These are phyloP conservation scores for Pseudanteris insignis DNA, from an alignment of 2,888 invertebrate genomes.

Conservation along the genomic window DNA sequence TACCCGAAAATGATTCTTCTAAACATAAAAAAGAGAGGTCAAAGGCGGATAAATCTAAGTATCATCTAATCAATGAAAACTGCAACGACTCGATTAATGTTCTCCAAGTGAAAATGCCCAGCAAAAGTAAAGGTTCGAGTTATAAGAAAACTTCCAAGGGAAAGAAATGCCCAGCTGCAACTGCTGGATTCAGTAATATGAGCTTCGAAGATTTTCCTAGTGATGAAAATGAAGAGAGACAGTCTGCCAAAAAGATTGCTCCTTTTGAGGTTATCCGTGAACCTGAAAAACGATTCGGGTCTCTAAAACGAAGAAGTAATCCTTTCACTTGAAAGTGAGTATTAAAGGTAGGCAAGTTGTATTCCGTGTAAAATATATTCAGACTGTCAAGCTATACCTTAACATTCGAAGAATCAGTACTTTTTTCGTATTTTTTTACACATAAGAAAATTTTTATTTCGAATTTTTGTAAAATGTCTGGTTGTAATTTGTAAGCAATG, in stretches of 20 bases:
- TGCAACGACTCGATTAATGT: constrained; percentile 60
- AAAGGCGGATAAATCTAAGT: constrained; percentile 67
- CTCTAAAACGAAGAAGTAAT: constrained; percentile 67
- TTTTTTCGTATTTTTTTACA: too few relatives aligned
- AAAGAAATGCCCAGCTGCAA: constrained; percentile 48
- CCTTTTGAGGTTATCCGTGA: constrained; percentile 74
- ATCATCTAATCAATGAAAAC: constrained; percentile 68
- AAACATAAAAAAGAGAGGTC: too few relatives aligned
- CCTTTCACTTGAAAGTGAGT: constrained; percentile 64
- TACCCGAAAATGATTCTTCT: too few relatives aligned
- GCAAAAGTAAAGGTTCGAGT: constrained; percentile 54
- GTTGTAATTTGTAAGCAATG: too few relatives aligned
- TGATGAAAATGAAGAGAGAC: constrained; percentile 69
- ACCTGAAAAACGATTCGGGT: constrained; percentile 64
- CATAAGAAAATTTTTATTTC: too few relatives aligned
- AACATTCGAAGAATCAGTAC: too few relatives aligned
- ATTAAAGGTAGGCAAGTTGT: not conserved
- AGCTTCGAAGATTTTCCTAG: constrained; percentile 80
- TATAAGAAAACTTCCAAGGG: constrained; percentile 55
- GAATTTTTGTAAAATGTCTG: too few relatives aligned
- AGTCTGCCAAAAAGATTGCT: constrained; percentile 65
- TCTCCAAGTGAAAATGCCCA: constrained; percentile 52
- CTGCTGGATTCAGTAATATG: constrained; percentile 76
- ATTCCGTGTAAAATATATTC: too few relatives aligned
- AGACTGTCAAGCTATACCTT: too few relatives aligned